A percentile compares a stretch with the other conserved stretches of the same genome.
These are phyloP conservation scores for Pomatorhinus ruficollis DNA, from an alignment of 2,113 vertebrate species.

Conservation along the genomic window DNA sequence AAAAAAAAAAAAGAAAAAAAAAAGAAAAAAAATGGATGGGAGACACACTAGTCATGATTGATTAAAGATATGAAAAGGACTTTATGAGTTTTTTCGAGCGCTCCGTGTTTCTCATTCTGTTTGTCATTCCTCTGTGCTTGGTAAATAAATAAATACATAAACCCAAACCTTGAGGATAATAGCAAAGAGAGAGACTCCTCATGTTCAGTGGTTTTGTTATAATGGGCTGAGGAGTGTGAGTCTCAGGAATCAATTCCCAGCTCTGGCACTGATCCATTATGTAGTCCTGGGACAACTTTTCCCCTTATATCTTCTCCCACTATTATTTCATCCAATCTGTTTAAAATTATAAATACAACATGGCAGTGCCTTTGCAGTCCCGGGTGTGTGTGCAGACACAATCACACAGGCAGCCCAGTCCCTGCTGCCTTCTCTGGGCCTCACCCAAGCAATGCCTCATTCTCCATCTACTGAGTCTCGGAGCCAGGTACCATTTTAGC, in stretches of 20 bases:
- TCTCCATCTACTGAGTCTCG: neutral
- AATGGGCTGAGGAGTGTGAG: neutral
- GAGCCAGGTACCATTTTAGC: neutral
- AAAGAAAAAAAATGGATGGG: constrained; percentile 23
- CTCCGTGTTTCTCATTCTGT: constrained; percentile 50
- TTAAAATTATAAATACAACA: neutral
- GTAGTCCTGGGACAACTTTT: neutral
- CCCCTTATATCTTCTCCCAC: neutral
- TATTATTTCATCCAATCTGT: neutral
- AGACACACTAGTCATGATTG: constrained; percentile 72
- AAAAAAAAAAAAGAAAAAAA: constrained; percentile 57
- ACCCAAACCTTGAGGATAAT: constrained; percentile 13
- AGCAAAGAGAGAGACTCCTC: neutral
- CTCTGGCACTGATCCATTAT: neutral
- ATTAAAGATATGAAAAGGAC: constrained; percentile 67
- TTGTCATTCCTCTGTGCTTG: constrained; percentile 44
- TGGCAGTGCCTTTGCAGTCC: neutral
- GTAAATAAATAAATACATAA: constrained; percentile 53
- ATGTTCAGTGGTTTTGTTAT: neutral
- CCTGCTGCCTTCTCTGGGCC: neutral
- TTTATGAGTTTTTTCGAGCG: constrained; percentile 61
- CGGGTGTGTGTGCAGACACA: neutral
- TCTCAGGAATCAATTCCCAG: neutral
- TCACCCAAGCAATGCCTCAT: neutral
- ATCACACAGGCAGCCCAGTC: neutral